These are phyloP conservation scores for Tautogolabrus adspersus DNA, from an alignment of 2,113 vertebrate genomes.

Conservation along the genomic window DNA sequence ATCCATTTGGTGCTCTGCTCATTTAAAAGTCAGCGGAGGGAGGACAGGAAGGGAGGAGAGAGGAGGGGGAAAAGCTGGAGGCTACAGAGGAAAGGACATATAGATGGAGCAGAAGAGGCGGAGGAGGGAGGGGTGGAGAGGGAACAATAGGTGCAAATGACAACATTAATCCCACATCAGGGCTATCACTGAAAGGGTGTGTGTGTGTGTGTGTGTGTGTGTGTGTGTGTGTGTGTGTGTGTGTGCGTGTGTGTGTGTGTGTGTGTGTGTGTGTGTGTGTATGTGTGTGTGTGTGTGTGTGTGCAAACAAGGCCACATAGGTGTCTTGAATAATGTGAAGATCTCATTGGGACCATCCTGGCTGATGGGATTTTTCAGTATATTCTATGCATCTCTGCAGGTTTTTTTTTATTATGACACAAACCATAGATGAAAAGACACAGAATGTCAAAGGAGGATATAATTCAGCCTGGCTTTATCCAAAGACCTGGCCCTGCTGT, in stretches of 20 bases:
- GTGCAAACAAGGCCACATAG: constrained; percentile 59
- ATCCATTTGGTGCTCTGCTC: constrained; percentile 64
- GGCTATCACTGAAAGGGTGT: constrained; percentile 31
- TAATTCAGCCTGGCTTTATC: neutral
- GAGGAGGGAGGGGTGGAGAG: neutral
- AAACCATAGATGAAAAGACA: constrained; percentile 3
- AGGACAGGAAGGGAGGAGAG: constrained; percentile 34
- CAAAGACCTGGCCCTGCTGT: neutral
- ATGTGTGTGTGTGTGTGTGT: neutral
- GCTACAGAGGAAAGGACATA: constrained; percentile 30
- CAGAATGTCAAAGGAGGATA: neutral
- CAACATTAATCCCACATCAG: constrained; percentile 55
- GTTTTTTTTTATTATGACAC: constrained; percentile 12
- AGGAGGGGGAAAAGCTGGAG: constrained; percentile 42
- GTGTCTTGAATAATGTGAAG: constrained; percentile 46
- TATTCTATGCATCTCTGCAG: constrained; percentile 4
- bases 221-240: neutral
- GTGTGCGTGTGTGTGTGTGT: neutral
- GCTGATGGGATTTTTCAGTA: constrained; percentile 19
- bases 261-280: no score
- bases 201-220: neutral
- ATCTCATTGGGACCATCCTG: constrained; percentile 1
- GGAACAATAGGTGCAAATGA: constrained; percentile 51
- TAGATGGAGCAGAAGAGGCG: constrained; percentile 28
- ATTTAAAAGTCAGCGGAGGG: constrained; percentile 72